Conservation (phyloP, 2,888 invertebrate species). For the Conomelus anceps region DNA sequence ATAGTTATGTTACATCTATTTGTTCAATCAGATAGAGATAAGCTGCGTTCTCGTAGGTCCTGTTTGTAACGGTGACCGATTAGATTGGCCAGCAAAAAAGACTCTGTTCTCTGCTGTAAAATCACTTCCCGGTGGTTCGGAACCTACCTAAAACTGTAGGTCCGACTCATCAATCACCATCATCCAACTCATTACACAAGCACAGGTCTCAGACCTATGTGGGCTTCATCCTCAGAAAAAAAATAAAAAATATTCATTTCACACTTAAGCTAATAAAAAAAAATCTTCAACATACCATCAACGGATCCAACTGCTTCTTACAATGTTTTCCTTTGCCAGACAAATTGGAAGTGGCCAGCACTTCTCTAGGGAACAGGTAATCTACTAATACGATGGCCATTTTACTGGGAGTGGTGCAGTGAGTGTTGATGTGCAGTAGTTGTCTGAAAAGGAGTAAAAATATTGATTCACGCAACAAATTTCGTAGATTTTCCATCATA, state of each 20-base stretch:
- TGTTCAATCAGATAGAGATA: too few species aligned
- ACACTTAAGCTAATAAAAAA: too few species aligned
- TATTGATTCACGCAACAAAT: not conserved
- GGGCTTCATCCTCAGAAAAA: not conserved
- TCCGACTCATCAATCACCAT: too few species aligned
- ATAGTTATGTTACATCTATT: not conserved
- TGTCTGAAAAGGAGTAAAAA: slow-evolving; percentile 34
- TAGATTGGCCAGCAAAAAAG: too few species aligned
- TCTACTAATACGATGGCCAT: slow-evolving; percentile 49
- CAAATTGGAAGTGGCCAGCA: slow-evolving; percentile 47
- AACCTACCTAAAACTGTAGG: too few species aligned
- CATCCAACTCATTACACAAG: too few species aligned
- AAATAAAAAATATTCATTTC: not conserved
- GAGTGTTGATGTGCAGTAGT: slow-evolving; percentile 47
- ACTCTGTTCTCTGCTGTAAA: too few species aligned
- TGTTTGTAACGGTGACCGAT: too few species aligned
- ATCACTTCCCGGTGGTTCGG: too few species aligned
- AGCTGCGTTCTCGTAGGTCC: too few species aligned
- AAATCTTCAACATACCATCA: slow-evolving; percentile 44
- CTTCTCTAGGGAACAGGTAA: slow-evolving; percentile 47
- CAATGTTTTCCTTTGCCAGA: slow-evolving; percentile 48
- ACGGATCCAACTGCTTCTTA: slow-evolving; percentile 47
- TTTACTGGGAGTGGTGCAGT: slow-evolving; percentile 48
- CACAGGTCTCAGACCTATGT: too few species aligned
- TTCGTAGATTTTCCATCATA: too few species aligned